These are phyloP conservation scores for Solenopsis fugax DNA, from an alignment of 1,140 invertebrate genomes.

Conservation along the genomic window DNA sequence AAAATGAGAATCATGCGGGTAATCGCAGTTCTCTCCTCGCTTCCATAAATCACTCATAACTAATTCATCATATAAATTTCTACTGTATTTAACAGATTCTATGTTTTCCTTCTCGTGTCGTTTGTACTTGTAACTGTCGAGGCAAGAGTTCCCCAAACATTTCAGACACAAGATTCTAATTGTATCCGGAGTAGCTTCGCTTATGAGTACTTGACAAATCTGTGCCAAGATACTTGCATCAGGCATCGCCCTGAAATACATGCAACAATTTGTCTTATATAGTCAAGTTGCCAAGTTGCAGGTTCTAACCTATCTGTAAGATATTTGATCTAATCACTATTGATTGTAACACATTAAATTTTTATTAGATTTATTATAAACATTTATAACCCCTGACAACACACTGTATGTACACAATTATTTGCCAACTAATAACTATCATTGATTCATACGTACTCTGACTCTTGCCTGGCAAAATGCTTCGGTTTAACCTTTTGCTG, in stretches of 20 bases:
- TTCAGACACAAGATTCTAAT: slow-evolving; percentile 78
- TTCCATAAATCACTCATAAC: slow-evolving; percentile 15
- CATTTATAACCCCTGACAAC: too few relatives aligned
- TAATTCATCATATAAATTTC: slow-evolving; percentile 60
- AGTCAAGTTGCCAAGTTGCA: too few relatives aligned
- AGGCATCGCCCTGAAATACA: slow-evolving; percentile 72
- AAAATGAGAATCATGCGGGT: slow-evolving; percentile 72
- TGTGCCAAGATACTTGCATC: slow-evolving; percentile 73
- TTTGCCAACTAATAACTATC: neutral
- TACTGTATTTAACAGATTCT: slow-evolving; percentile 20
- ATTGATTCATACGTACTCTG: slow-evolving; percentile 67
- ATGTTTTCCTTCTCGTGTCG: slow-evolving; percentile 24
- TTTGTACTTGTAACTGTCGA: slow-evolving; percentile 71
- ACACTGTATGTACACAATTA: neutral
- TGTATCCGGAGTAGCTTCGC: slow-evolving; percentile 65
- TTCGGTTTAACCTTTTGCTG: slow-evolving; percentile 73
- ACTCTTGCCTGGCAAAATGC: slow-evolving; percentile 68
- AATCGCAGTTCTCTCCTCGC: neutral
- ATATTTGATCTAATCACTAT: too few relatives aligned
- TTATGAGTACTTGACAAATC: slow-evolving; percentile 76
- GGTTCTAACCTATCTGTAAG: too few relatives aligned
- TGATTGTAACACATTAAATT: too few relatives aligned
- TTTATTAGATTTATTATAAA: too few relatives aligned
- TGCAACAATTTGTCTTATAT: slow-evolving; percentile 28
- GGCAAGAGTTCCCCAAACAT: slow-evolving; percentile 81